These are phyloP conservation scores for Drosophila fungiperda DNA, from an alignment of 2,888 invertebrate genomes.

Conservation along the genomic window DNA sequence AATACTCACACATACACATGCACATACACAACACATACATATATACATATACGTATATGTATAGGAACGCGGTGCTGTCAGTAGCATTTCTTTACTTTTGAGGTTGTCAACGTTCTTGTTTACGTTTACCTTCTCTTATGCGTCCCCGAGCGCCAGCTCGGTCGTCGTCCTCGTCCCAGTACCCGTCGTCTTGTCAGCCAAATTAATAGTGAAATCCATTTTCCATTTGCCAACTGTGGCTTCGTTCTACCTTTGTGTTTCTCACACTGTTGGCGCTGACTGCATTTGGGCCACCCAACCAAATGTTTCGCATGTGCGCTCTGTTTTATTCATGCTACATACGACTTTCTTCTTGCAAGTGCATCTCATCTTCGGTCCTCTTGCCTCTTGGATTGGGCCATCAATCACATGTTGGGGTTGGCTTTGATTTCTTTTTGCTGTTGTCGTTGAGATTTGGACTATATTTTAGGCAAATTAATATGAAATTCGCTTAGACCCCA, in stretches of 20 bases:
- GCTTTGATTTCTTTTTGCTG: slow-evolving; percentile 13
- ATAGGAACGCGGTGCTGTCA: slow-evolving; percentile 49
- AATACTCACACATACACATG: slow-evolving; percentile 3
- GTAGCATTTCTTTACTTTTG: slow-evolving; percentile 65
- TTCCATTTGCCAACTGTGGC: slow-evolving; percentile 64
- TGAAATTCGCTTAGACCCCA: slow-evolving; percentile 13
- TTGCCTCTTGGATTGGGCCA: slow-evolving; percentile 63
- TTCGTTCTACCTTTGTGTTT: slow-evolving; percentile 25
- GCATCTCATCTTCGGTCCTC: slow-evolving; percentile 13
- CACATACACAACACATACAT: neutral
- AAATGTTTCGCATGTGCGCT: slow-evolving; percentile 32
- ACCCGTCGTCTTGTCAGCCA: slow-evolving; percentile 62
- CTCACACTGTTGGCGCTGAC: slow-evolving; percentile 16
- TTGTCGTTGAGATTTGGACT: slow-evolving; percentile 43
- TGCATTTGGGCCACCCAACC: slow-evolving; percentile 39
- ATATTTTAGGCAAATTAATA: slow-evolving; percentile 70
- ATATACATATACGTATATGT: slow-evolving; percentile 2
- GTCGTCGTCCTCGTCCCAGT: slow-evolving; percentile 12
- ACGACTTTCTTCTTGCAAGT: slow-evolving; percentile 13
- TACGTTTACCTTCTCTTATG: slow-evolving; percentile 3
- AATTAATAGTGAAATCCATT: slow-evolving; percentile 79
- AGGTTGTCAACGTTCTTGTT: slow-evolving; percentile 64
- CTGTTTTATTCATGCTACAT: slow-evolving; percentile 34
- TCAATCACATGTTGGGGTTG: slow-evolving; percentile 66
- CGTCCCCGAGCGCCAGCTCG: slow-evolving; percentile 1